A percentile compares a stretch with the other conserved stretches of the same genome.
These are phyloP conservation scores for Semaprochilodus insignis DNA, from an alignment of 2,797 vertebrate genomes.

Conservation along the genomic window DNA sequence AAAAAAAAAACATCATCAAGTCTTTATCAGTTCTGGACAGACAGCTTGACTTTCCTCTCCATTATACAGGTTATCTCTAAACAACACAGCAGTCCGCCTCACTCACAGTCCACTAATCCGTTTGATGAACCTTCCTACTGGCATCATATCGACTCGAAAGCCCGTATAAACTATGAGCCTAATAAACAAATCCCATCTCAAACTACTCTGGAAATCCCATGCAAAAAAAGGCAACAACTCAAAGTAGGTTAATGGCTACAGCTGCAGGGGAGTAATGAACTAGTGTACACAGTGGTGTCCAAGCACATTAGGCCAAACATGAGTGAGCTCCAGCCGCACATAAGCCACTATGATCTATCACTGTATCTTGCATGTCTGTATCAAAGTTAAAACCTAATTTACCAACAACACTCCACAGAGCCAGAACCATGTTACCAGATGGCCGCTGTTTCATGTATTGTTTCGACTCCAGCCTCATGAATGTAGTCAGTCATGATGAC, in stretches of 20 bases:
- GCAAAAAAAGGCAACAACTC: conserved; percentile 29
- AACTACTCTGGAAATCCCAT: conserved; percentile 41
- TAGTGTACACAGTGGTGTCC: conserved; percentile 44
- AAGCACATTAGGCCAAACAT: conserved; percentile 46
- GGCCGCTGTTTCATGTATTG: background rate
- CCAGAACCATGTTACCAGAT: background rate
- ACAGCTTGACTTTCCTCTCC: conserved; percentile 44
- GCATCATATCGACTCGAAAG: conserved; percentile 45
- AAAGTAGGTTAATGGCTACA: conserved; percentile 63
- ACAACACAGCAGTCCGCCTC: conserved; percentile 69
- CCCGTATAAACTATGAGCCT: conserved; percentile 30
- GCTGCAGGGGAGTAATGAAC: conserved; percentile 49
- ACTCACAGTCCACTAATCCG: conserved; percentile 70
- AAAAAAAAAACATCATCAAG: conserved; percentile 52
- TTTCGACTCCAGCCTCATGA: background rate
- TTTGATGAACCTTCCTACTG: conserved; percentile 56
- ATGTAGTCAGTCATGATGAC: background rate
- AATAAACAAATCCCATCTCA: conserved; percentile 47
- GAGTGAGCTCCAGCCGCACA: conserved; percentile 28
- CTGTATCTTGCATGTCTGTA: background rate
- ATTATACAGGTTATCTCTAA: conserved; percentile 71
- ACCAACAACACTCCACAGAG: background rate
- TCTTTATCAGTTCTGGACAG: conserved; percentile 46
- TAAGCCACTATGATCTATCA: conserved; percentile 17
- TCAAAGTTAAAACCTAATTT: conserved; percentile 3